Evolutionary conservation across 1,140 invertebrate species (phyloP), one percentile per base, ranked within the genome.

Genomic region (Bombus soroeensis): DNA sequence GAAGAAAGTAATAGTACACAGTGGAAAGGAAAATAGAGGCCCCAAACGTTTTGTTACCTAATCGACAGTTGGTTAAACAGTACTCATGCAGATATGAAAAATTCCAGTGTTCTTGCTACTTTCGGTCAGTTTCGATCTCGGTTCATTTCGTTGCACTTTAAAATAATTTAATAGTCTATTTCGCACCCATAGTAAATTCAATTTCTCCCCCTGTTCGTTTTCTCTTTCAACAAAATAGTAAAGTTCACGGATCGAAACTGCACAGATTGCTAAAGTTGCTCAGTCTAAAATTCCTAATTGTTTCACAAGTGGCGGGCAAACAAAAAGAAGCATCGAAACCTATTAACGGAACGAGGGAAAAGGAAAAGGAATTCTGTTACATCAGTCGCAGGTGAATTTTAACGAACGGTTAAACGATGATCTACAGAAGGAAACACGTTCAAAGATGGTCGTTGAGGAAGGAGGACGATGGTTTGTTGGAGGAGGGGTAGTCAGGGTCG

Each of bases 401-500:
- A 8, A 12, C 32, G 64, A 34, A 53, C 64, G 68, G 57, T 53
- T 47, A 62, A 37, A 62, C 53, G 75, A 78, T n/a, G 28, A 39
- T 66, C 37, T 32, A 12, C 10, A 62, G 3, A 28, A 28, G 4
- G 34, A 47, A 37, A n/a, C 34, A 41, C 43, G 66, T 66, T 77
- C 39, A 47, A 81, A 71, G 88, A 72, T 70, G 85, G 71, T 62
- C 34, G 41, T 34, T 39, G 62, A 43, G 25, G 81, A 37, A 22
- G n/a, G 43, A 9, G 74, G 57, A 37, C 59, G 53, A 62, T 62
- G 62, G 80, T 22, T 10, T 39, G 68, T 0, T 10, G 1, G 39
- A 43, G 70, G 75, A 53, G 66, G 68, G 47, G 70, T 70, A 81
- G 87, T 71, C 83, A 86, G 87, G 88, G 81, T 89, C 86, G 90